Evolutionary conservation across 2,797 vertebrate species (phyloP), one percentile per base, ranked within the genome.

Genomic region (Dendrocincla tyrannina): DNA sequence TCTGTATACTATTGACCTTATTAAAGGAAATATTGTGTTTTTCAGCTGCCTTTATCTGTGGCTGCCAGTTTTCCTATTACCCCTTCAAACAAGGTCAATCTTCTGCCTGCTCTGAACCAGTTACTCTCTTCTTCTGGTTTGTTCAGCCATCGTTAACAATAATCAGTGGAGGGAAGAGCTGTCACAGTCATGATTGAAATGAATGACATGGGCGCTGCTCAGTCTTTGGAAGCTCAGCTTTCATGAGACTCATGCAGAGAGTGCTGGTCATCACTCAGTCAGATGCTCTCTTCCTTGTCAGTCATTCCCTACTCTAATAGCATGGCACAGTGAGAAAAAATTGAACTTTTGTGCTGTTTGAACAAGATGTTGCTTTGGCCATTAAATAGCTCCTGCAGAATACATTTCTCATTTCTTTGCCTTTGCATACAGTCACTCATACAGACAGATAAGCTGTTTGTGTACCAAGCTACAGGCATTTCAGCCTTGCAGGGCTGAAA

Each of bases 151-250:
- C 16, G 13, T 75, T 94, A 94, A 70, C n/a, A 39, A 30, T 72
- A 93, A 89, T 85, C 93, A 95, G 44, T 73, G 79, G 91, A 89
- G 39, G 58, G 39, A 94, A 93, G 62, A 87, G 60, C 86, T 91
- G 79, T 90, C 91, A 90, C 58, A 39, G 35, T 20, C 50, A 47
- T 85, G 92, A 94, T 62, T 91, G 85, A 96, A 85, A 70, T 44
- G 79, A 90, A 74, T 89, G 80, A 84, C 62, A 63, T 3, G 28
- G 25, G 9, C 83, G 64, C 53, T 83, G 27, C 82, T 73, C 55
- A 64, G 33, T 22, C 32, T 72, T 64, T 60, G 59, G 50, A 88
- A 93, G 37, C 35, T 32, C 41, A 68, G 60, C 30, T 68, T 92
- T 64, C 1, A 1, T 30, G 42, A 85, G 25, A n/a, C 20, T 92